Percentiles rank a stretch among this genome's conserved stretches.
phyloP scores from a whole-genome alignment of 2,797 vertebrate species.

The Chelmon rostratus region DNA sequence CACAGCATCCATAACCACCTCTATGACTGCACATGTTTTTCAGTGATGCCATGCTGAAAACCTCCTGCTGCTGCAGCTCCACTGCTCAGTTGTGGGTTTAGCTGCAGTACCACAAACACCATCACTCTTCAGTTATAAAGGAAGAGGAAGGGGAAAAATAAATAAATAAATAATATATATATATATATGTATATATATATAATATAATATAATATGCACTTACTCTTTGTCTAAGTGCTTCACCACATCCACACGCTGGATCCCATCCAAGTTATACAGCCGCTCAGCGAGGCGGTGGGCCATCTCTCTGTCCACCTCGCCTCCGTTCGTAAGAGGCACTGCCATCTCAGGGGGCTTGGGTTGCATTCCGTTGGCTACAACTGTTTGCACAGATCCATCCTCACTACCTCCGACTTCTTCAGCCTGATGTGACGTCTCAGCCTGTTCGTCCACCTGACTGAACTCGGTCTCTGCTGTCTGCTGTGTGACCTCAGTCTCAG shows the following conservation, averaged over 20 bases:
- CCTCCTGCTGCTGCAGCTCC: neutral
- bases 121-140: neutral
- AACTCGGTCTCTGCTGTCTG: conserved; percentile 22
- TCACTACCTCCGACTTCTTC: conserved; percentile 6
- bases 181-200: too few species aligned
- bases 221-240: conserved; percentile 94
- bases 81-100: neutral
- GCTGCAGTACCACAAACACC: neutral
- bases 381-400: conserved; percentile 1
- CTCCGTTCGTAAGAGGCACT: conserved; percentile 69
- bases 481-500: conserved; percentile 31
- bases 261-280: conserved; percentile 88
- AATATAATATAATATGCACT: conserved; percentile 48
- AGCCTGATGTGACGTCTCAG: conserved; percentile 6
- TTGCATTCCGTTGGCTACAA: conserved; percentile 56
- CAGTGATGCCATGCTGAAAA: neutral
- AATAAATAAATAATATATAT: too few species aligned
- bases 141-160: too few species aligned
- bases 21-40: neutral
- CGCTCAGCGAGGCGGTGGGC: conserved; percentile 84
- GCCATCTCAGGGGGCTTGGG: conserved; percentile 27
- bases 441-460: conserved; percentile 25
- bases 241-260: conserved; percentile 91
- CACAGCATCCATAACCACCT: neutral
- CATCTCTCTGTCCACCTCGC: conserved; percentile 76